These are phyloP conservation scores for Drosophila conformis DNA, from an alignment of 2,888 invertebrate species.

Conservation along the genomic window DNA sequence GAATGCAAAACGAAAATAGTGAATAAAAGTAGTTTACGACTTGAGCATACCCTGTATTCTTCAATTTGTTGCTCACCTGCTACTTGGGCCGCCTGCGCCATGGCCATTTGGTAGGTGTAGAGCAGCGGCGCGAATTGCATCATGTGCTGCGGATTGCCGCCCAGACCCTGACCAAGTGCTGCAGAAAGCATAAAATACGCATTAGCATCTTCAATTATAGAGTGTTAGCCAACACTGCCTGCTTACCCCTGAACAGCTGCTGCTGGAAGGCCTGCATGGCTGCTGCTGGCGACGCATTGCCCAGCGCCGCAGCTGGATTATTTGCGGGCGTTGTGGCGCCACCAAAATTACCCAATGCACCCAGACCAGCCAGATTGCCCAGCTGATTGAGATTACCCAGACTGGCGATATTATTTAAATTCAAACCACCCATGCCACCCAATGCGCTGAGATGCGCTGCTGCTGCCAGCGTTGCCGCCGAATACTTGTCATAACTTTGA, in stretches of 20 bases:
- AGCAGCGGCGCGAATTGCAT: slow-evolving; percentile 94
- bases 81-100: slow-evolving; percentile 89
- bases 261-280: slow-evolving; percentile 94
- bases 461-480: slow-evolving; percentile 86
- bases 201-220: background rate
- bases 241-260: slow-evolving; percentile 91
- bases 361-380: slow-evolving; percentile 82
- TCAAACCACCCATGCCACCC: slow-evolving; percentile 82
- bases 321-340: slow-evolving; percentile 83
- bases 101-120: slow-evolving; percentile 95
- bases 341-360: slow-evolving; percentile 79
- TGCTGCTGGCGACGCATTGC: slow-evolving; percentile 85
- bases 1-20: background rate
- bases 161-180: slow-evolving; percentile 84
- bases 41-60: background rate
- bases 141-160: slow-evolving; percentile 91
- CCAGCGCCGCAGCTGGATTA: slow-evolving; percentile 86
- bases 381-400: slow-evolving; percentile 82
- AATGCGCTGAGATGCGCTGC: slow-evolving; percentile 84
- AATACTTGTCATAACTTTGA: slow-evolving; percentile 84
- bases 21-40: background rate
- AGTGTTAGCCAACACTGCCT: background rate
- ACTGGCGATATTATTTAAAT: slow-evolving; percentile 82
- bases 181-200: background rate
- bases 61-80: slow-evolving; percentile 73